These are phyloP conservation scores for Yponomeuta cagnagella DNA, from an alignment of 2,888 invertebrate species.

Conservation along the genomic window DNA sequence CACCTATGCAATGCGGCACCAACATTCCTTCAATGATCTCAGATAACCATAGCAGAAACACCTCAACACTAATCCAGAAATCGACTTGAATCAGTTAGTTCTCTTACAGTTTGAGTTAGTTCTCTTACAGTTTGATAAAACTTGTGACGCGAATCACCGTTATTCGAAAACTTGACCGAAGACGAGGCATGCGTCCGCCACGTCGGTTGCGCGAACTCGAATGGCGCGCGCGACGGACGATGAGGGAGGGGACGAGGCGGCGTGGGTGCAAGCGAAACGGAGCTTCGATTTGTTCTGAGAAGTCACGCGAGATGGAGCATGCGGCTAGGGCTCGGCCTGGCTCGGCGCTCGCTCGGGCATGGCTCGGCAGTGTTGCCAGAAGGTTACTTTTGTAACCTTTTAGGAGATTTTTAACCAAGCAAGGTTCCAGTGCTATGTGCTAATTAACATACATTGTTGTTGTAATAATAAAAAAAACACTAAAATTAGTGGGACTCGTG, in stretches of 20 bases:
- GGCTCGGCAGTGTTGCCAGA: conserved; percentile 2
- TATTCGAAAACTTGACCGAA: conserved; percentile 7
- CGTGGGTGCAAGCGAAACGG: conserved; percentile 14
- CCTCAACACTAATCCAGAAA: neutral
- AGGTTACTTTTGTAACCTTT: no score
- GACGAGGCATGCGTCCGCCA: neutral
- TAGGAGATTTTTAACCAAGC: no score
- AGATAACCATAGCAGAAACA: neutral
- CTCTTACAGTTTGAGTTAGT: neutral
- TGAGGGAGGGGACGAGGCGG: neutral
- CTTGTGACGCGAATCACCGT: conserved; percentile 14
- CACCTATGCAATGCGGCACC: conserved; percentile 4
- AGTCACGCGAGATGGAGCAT: neutral
- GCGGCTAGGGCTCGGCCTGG: conserved; percentile 4
- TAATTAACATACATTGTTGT: no score
- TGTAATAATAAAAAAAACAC: no score
- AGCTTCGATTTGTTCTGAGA: neutral
- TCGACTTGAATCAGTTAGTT: neutral
- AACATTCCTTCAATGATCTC: neutral
- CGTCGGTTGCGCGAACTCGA: conserved; percentile 1
- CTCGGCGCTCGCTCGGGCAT: neutral
- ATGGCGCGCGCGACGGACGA: neutral
- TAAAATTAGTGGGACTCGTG: no score
- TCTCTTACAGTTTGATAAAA: neutral
- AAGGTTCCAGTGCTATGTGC: no score